Base-by-base conservation (phyloP, 2,888 invertebrate genomes). In the Drosophila paranaensis region DNA sequence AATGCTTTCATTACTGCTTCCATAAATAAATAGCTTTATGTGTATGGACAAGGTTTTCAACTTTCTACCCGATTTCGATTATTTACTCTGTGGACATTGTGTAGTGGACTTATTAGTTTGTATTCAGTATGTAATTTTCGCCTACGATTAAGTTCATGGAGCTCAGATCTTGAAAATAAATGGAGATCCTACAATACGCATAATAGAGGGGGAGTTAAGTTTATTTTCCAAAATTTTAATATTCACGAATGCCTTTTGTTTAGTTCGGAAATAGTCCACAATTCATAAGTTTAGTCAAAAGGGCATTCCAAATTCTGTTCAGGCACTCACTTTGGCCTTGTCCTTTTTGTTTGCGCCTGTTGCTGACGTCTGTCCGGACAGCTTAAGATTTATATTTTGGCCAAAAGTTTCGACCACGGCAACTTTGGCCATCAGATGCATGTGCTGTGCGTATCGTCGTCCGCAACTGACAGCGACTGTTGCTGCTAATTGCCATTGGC, bases 361-460 rank as follows among this genome's bases (percentile, higher is more conserved):
- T 80, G 78, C 81, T 89, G 89, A 82, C 71, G 81, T 68, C 70
- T 70, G 71, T 57, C 37, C 46, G 60, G 64, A 65, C 57, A 73
- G 74, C 74, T 50, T 50, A 71, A 88, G 86, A 86, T 86, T 86
- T 87, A 89, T 86, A 78, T 75, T 78, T 84, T 63, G 54, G 74
- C 30, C 54, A 60, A 77, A 77, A 80, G 54, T 78, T 76, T 68
- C 48, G 63, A 60, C 55, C 69, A 66, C 60, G 37, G 42, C 57
- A 79, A 77, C 62, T 81, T 79, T 58, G 83, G 64, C 80, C 80
- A 85, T 84, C 89, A 84, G 82, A 40, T 74, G 77, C 84, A 84
- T 85, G 85, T 89, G 89, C 85, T 71, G 25, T 45, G 45, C 50
- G 60, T 62, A 39, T 71, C 67, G 40, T 72, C 63, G 60, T 57